phyloP scores from a whole-genome alignment of 2,888 invertebrate species.

The Papilio elwesi region DNA sequence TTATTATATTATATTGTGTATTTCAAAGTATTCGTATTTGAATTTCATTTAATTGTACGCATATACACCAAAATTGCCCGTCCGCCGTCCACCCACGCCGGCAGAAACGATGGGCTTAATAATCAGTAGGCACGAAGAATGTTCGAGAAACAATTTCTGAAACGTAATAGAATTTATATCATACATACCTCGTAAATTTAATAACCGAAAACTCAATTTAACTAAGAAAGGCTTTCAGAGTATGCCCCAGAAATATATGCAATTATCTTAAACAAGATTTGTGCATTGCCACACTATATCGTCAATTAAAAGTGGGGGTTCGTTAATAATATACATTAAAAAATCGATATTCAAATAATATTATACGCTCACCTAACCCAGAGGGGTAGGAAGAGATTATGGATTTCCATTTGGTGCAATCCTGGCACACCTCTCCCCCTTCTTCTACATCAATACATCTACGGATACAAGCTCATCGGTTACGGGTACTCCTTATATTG shows the following conservation, averaged over 20 bases:
- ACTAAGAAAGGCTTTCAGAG: background rate
- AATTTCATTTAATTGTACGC: background rate
- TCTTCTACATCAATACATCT: no score
- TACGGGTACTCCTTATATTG: no score
- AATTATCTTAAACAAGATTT: no score
- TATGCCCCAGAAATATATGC: background rate
- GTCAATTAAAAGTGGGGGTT: no score
- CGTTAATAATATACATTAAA: no score
- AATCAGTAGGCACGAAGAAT: background rate
- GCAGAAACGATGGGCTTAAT: background rate
- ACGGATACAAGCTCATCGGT: no score
- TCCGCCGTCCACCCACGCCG: background rate
- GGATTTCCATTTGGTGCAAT: no score
- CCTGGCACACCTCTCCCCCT: no score
- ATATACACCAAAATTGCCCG: background rate
- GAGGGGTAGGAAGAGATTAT: no score
- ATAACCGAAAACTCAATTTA: background rate
- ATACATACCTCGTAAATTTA: background rate
- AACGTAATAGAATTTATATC: background rate
- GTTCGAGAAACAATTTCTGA: background rate
- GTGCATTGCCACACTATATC: no score
- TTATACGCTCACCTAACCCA: no score
- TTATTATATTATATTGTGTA: background rate
- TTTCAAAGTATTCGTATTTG: background rate
- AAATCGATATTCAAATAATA: no score